Percentiles rank a stretch among this genome's conserved stretches.
Evolutionary conservation across 2,113 vertebrate species (phyloP).

Genomic region (Eretmochelys imbricata): DNA sequence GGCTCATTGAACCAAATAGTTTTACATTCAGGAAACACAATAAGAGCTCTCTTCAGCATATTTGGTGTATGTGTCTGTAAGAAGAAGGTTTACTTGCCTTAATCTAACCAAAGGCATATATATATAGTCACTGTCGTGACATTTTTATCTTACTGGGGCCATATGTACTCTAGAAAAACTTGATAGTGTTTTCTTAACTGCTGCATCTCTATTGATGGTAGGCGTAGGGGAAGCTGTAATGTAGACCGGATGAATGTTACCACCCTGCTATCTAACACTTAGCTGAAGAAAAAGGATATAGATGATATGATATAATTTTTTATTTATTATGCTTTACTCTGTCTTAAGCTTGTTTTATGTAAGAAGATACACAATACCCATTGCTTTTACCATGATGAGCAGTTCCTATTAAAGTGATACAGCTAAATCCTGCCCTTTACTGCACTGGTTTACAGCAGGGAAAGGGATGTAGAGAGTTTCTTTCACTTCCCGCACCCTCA

Average conservation of each 20-base stretch:
- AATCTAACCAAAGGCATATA: accelerated
- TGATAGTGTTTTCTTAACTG: neutral
- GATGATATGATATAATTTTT: neutral
- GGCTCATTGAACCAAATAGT: neutral
- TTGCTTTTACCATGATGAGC: neutral
- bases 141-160: neutral
- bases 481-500: neutral
- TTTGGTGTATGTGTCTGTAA: accelerated
- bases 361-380: neutral
- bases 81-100: neutral
- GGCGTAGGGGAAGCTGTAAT: neutral
- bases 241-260: accelerated
- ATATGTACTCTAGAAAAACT: neutral
- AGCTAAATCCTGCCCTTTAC: neutral
- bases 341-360: neutral
- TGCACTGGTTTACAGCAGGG: neutral
- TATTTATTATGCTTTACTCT: neutral
- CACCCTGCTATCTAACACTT: neutral
- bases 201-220: neutral
- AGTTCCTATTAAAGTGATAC: neutral
- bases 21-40: neutral
- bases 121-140: accelerated
- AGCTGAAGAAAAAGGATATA: accelerated
- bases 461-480: neutral
- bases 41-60: neutral